phyloP scores from a whole-genome alignment of 1,140 invertebrate genomes.

The Trichoplusia ni region DNA sequence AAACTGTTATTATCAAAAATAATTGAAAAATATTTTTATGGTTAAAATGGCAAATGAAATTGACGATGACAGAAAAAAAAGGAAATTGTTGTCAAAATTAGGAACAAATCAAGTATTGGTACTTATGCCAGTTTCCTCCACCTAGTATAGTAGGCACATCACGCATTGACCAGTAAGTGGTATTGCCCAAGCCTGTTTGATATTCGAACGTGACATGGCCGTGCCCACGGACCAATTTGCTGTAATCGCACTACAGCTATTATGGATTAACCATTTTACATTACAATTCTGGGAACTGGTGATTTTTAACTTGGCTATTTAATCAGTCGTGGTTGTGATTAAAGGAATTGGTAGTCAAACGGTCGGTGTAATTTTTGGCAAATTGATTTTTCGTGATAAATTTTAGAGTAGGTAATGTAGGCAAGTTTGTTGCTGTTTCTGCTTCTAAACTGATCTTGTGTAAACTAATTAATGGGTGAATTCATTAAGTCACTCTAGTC shows the following conservation, averaged over 20 bases:
- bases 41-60: too few relatives aligned
- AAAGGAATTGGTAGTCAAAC: not conserved
- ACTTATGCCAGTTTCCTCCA: conserved; percentile 8
- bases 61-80: too few relatives aligned
- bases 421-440: not conserved
- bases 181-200: conserved; percentile 61
- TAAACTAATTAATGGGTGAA: too few relatives aligned
- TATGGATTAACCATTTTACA: conserved; percentile 70
- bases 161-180: conserved; percentile 60
- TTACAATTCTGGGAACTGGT: conserved; percentile 67
- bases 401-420: not conserved
- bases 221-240: conserved; percentile 62
- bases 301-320: conserved; percentile 29
- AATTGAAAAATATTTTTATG: too few relatives aligned
- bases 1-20: too few relatives aligned
- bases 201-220: conserved; percentile 71
- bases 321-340: conserved; percentile 22
- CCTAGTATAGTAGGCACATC: conserved; percentile 42
- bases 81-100: not conserved
- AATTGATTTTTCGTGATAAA: conserved; percentile 5
- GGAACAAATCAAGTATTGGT: not conserved
- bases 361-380: not conserved
- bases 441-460: too few relatives aligned
- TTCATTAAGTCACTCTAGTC: too few relatives aligned
- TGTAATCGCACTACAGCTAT: conserved; percentile 63